phyloP scores from a whole-genome alignment of 2,797 vertebrate genomes.

The Ficedula albicollis region DNA sequence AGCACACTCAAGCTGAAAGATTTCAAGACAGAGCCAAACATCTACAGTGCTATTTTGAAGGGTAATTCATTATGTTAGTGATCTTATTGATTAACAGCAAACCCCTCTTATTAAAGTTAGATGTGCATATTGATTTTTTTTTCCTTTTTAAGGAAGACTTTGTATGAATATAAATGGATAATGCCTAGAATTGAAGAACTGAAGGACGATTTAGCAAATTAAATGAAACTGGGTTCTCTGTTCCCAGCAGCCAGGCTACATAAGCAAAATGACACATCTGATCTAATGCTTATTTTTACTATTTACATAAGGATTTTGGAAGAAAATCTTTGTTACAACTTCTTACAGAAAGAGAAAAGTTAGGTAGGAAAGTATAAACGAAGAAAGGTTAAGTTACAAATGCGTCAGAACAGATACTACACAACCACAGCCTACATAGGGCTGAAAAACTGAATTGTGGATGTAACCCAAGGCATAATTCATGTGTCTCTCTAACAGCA shows the following conservation, averaged over 20 bases:
- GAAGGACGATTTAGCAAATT: not conserved
- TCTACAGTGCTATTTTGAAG: not conserved
- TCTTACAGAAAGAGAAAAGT: not conserved
- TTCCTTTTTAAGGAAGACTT: slow-evolving; percentile 28
- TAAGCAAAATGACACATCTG: not conserved
- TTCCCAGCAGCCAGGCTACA: not conserved
- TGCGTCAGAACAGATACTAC: not conserved
- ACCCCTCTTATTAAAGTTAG: slow-evolving; percentile 7
- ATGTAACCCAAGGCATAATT: slow-evolving; percentile 14
- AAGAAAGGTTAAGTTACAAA: not conserved
- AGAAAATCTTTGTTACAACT: not conserved
- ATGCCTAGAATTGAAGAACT: not conserved
- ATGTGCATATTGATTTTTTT: slow-evolving; percentile 31
- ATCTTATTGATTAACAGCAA: slow-evolving; percentile 38
- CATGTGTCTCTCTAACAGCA: not conserved
- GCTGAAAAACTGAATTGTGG: not conserved
- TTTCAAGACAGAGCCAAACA: not conserved
- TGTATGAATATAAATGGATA: slow-evolving; percentile 23
- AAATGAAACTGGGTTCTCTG: not conserved
- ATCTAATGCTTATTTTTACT: not conserved
- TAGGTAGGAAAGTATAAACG: not conserved
- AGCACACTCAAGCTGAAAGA: not conserved
- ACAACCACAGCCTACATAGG: not conserved
- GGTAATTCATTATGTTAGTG: slow-evolving; percentile 13
- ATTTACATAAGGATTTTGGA: not conserved